Percentiles rank a stretch among this genome's conserved stretches.
phyloP scores from a whole-genome alignment of 2,888 invertebrate species.

The Euplexia lucipara region DNA sequence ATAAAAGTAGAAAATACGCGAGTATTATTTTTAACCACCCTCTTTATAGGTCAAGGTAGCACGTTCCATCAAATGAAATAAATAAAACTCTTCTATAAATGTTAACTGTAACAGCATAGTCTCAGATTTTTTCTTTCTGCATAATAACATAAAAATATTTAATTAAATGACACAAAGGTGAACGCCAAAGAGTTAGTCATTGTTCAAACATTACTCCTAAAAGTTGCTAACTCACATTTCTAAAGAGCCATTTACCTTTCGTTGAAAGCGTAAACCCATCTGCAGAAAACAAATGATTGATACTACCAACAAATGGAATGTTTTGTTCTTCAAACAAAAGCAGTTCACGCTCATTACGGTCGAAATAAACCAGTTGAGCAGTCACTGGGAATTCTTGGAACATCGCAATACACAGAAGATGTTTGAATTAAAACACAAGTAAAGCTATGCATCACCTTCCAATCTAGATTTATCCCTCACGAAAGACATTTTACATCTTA shows the following conservation, averaged over 20 bases:
- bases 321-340: conserved; percentile 58
- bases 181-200: not conserved
- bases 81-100: too few species aligned
- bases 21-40: too few species aligned
- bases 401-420: conserved; percentile 61
- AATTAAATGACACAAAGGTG: not conserved
- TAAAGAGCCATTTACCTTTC: conserved; percentile 33
- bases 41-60: too few species aligned
- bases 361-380: conserved; percentile 56
- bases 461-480: conserved; percentile 79
- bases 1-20: too few species aligned
- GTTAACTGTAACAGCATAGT: too few species aligned
- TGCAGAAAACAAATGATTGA: conserved; percentile 50
- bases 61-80: too few species aligned
- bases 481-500: conserved; percentile 79
- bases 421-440: conserved; percentile 66
- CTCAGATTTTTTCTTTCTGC: too few species aligned
- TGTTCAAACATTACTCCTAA: not conserved
- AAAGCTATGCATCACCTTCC: conserved; percentile 66
- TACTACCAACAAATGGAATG: conserved; percentile 43
- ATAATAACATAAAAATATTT: too few species aligned
- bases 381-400: conserved; percentile 64
- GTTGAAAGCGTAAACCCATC: conserved; percentile 36
- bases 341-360: conserved; percentile 52
- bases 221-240: conserved; percentile 33